Conservation (phyloP, 2,888 invertebrate species). For the Furcula furcula region DNA sequence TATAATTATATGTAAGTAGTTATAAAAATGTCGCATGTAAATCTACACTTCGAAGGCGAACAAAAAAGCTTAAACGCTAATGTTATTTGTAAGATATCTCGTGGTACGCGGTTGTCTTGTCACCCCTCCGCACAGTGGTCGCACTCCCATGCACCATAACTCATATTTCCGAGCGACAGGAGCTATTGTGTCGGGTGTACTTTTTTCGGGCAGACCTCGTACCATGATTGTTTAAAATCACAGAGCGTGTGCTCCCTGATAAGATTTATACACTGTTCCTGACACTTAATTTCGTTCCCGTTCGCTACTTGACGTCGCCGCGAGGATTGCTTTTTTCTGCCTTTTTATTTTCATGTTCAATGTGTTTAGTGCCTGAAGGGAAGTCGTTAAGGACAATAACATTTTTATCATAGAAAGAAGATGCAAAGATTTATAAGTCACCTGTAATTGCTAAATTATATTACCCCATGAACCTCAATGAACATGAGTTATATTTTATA, state of each 20-base stretch:
- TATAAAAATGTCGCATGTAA: no score
- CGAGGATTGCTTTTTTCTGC: constrained; percentile 22
- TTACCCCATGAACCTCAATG: no score
- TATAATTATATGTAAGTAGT: no score
- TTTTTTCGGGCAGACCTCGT: constrained; percentile 44
- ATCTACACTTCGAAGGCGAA: constrained; percentile 24
- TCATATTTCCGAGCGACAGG: constrained; percentile 54
- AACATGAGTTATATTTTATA: no score
- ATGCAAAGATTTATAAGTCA: no score
- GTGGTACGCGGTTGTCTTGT: constrained; percentile 14
- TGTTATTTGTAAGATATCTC: constrained; percentile 23
- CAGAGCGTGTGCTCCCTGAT: constrained; percentile 61
- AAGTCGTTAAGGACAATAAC: constrained; percentile 7
- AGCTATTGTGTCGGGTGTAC: constrained; percentile 53
- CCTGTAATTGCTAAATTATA: no score
- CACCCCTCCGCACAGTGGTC: constrained; percentile 31
- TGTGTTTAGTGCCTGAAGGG: constrained; percentile 14
- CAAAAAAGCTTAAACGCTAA: constrained; percentile 24
- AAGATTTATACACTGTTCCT: constrained; percentile 70
- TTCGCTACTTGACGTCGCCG: constrained; percentile 50
- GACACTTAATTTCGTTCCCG: constrained; percentile 71
- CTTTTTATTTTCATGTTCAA: constrained; percentile 25
- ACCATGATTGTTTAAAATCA: constrained; percentile 71
- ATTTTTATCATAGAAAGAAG: no score
- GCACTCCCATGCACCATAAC: constrained; percentile 43